phyloP scores from a whole-genome alignment of 1,140 invertebrate species.

The Agraylea sexmaculata region DNA sequence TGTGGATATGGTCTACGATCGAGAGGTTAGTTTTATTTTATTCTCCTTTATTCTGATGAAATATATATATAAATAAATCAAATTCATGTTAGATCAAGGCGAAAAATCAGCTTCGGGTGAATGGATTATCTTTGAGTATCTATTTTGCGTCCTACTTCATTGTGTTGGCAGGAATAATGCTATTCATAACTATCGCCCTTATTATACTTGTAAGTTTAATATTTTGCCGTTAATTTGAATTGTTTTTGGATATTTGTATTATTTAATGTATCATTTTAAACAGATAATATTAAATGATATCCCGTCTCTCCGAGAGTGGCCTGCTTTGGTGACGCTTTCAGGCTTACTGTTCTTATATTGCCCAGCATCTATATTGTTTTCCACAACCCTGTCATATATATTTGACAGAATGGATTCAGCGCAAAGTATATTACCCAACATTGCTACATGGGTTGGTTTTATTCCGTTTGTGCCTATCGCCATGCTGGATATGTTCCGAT shows the following conservation, averaged over 20 bases:
- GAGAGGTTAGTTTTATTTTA: constrained; percentile 49
- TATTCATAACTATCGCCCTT: constrained; percentile 52
- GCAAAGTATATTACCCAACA: constrained; percentile 63
- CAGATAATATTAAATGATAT: constrained; percentile 44
- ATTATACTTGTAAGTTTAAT: constrained; percentile 50
- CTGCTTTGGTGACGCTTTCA: constrained; percentile 56
- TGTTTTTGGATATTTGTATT: no score
- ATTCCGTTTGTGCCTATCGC: constrained; percentile 62
- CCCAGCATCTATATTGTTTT: constrained; percentile 61
- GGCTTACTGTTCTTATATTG: constrained; percentile 60
- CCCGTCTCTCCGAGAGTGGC: constrained; percentile 50
- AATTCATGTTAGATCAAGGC: constrained; percentile 57
- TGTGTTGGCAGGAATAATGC: constrained; percentile 56
- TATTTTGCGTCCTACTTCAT: constrained; percentile 71
- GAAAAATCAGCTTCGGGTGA: constrained; percentile 70
- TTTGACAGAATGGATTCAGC: constrained; percentile 75
- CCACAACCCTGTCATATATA: constrained; percentile 63
- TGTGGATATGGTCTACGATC: constrained; percentile 72
- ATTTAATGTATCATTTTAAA: constrained; percentile 1
- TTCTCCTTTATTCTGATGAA: background rate
- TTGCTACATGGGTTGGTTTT: constrained; percentile 60
- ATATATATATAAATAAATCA: background rate
- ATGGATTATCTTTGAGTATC: constrained; percentile 62
- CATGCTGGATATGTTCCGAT: constrained; percentile 53
- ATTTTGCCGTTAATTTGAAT: constrained; percentile 4